A percentile compares a stretch with the other conserved stretches of the same genome.
phyloP scores from a whole-genome alignment of 1,140 invertebrate genomes.

The Zophobas morio region DNA sequence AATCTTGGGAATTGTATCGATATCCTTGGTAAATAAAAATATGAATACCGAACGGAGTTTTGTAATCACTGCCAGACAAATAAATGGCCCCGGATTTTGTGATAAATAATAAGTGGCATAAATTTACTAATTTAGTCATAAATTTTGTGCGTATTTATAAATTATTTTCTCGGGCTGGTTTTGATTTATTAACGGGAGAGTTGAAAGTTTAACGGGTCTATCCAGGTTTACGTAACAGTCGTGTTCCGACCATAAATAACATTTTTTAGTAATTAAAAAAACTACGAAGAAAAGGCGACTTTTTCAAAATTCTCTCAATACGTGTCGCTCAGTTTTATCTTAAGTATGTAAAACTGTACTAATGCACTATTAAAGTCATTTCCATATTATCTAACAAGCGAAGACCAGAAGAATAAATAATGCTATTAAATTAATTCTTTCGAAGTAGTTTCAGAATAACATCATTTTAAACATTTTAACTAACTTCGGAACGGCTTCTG shows the following conservation, averaged over 20 bases:
- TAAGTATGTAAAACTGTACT: conserved; percentile 6
- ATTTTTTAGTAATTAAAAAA: no score
- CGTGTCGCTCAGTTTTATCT: neutral
- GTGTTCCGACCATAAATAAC: no score
- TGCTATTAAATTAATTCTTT: conserved; percentile 11
- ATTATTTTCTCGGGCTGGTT: no score
- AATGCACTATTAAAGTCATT: conserved; percentile 5
- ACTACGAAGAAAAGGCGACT: no score
- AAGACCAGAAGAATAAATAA: neutral
- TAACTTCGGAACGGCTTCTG: conserved; percentile 1
- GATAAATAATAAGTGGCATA: neutral
- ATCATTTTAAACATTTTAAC: conserved; percentile 6
- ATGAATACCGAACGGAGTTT: no score
- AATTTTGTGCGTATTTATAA: neutral
- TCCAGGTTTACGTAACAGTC: no score
- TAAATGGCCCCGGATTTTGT: neutral
- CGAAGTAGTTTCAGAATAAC: conserved; percentile 15
- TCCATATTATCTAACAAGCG: neutral
- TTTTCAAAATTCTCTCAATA: no score
- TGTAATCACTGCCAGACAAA: no score
- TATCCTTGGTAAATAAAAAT: neutral
- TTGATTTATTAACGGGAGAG: no score
- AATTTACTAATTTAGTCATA: neutral
- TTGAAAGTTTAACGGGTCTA: no score
- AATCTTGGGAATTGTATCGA: neutral